Base-by-base conservation (phyloP, 2,113 vertebrate genomes). In the Cairina moschata region DNA sequence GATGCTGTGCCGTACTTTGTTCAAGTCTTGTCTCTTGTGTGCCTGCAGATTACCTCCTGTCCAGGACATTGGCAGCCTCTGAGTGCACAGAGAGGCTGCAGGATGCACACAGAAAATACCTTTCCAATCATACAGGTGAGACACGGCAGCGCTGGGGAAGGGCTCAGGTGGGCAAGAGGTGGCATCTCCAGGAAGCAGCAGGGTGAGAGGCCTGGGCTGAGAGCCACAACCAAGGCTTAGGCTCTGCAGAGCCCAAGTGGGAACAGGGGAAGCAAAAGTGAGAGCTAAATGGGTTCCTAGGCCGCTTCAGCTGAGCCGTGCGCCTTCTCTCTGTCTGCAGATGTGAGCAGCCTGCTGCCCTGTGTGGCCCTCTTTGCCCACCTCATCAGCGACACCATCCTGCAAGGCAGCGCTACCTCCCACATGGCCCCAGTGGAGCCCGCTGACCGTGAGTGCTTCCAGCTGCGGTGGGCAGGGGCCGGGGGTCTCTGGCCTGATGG, bases 1-100 rank as follows among this genome's bases (percentile, higher is more conserved):
- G 72, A 15, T 4, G 34, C 48, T 8, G 4, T 72, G 58, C 56
- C 0, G 22, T 32, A 29, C 56, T 2, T 0, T 1, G 5, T 38
- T 18, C 68, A 75, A 94, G 71, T 63, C 76, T 22, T 83, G 68
- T 72, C 25, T 78, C 34, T 75, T 62, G 3, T 88, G 36, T 92
- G 44, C 88, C 82, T 93, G 55, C 97, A 99, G 99, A 99, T 91
- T 99, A 99, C 97, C 98, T 99, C 67, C 98, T 99, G n/a, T 98
- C 98, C 94, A 98, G 98, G 91, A 98, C 98, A 1, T 97, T 97
- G 91, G 98, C 98, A 7, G 98, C 98, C 50, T 97, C 98, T 3
- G 97, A 98, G 77, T 99, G 98, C 6, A 81, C 98, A 17, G 98
- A 98, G 78, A 97, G 97, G 87, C 97, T 99, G 46, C 97, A 95